Percentiles rank a stretch among this genome's conserved stretches.
These are phyloP conservation scores for Brachyrhaphis roseni DNA, from an alignment of 2,797 vertebrate genomes.

Conservation along the genomic window DNA sequence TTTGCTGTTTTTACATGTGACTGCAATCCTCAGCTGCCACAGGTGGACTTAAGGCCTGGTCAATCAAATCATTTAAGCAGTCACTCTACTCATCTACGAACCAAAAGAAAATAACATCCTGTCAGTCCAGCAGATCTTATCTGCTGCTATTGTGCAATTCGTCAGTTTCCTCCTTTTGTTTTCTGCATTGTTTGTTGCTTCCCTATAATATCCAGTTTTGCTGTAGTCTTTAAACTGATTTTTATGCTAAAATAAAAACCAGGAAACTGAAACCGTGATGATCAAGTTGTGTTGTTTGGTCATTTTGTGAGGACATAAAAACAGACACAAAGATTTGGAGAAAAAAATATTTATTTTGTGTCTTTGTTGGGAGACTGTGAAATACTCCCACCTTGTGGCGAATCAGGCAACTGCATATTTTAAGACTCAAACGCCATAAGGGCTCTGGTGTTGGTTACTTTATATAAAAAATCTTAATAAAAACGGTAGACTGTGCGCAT, in stretches of 20 bases:
- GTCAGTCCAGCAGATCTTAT: not conserved
- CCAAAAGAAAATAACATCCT: not conserved
- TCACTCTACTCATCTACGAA: not conserved
- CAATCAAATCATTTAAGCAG: not conserved
- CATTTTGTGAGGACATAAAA: not conserved
- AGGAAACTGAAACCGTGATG: not conserved
- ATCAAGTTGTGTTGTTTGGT: not conserved
- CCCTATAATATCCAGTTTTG: not conserved
- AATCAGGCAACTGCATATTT: not conserved
- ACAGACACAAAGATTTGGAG: not conserved
- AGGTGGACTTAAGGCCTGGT: not conserved
- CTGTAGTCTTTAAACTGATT: not conserved
- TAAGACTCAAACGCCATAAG: not conserved
- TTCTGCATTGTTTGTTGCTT: not conserved
- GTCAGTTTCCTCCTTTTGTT: conserved; percentile 7
- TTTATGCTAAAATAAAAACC: not conserved
- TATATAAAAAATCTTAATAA: not conserved
- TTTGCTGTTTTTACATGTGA: not conserved
- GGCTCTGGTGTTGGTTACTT: not conserved
- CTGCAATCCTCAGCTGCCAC: not conserved
- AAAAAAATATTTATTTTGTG: not conserved
- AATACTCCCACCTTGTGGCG: conserved; percentile 15
- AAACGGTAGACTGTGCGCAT: not conserved
- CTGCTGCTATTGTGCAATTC: not conserved
- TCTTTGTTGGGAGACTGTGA: not conserved